phyloP scores from a whole-genome alignment of 2,797 vertebrate genomes.

The Chelmon rostratus region DNA sequence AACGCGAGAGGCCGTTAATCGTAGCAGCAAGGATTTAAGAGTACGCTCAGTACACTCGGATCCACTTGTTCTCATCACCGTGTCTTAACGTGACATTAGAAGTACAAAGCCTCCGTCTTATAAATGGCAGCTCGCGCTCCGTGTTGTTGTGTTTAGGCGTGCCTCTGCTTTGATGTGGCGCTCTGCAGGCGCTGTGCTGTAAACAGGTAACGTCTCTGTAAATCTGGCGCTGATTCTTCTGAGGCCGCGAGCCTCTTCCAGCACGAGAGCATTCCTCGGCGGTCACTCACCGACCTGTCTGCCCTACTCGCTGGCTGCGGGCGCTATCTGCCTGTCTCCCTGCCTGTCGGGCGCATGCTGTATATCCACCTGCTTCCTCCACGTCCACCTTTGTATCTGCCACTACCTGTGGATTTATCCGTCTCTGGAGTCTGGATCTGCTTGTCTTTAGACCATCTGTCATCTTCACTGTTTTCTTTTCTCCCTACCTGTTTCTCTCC shows the following conservation, averaged over 20 bases:
- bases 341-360: not conserved
- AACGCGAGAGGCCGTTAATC: constrained; percentile 9
- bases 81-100: constrained; percentile 33
- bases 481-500: not conserved
- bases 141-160: constrained; percentile 18
- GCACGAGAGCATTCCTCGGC: constrained; percentile 74
- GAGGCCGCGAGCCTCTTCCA: constrained; percentile 52
- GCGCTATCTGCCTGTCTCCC: constrained; percentile 12
- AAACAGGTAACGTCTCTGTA: constrained; percentile 69
- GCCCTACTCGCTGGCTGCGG: constrained; percentile 31
- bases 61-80: constrained; percentile 44
- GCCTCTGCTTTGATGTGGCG: constrained; percentile 37
- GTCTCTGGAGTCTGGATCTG: constrained; percentile 27
- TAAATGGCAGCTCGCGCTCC: not conserved
- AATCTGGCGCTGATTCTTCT: constrained; percentile 37
- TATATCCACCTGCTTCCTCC: constrained; percentile 48
- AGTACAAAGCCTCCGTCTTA: constrained; percentile 22
- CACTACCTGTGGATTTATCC: constrained; percentile 36
- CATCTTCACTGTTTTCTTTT: constrained; percentile 30
- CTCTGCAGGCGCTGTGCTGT: constrained; percentile 42
- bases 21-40: constrained; percentile 37
- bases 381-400: constrained; percentile 8
- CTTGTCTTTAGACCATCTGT: constrained; percentile 22
- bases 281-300: constrained; percentile 68
- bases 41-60: constrained; percentile 13